Conservation (phyloP, 2,888 invertebrate species). For the Acrobasis consociella region DNA sequence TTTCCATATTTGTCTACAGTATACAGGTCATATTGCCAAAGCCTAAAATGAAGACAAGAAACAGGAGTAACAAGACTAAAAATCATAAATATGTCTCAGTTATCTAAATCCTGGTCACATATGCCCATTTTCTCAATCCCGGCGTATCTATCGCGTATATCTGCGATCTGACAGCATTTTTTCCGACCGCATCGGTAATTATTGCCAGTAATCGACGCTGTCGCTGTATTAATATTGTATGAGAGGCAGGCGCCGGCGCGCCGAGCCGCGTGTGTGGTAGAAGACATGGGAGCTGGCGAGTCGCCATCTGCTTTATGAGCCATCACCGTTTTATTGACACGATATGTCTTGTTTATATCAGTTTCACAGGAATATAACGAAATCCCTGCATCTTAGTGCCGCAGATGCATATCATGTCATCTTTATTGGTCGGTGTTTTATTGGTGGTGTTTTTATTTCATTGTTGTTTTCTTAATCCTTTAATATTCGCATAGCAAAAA, state of each 20-base stretch:
- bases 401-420: too few relatives aligned
- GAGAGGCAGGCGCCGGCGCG: conserved; percentile 60
- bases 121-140: conserved; percentile 8
- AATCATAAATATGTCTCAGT: background rate
- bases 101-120: conserved; percentile 17
- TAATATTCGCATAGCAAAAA: too few relatives aligned
- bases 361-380: background rate
- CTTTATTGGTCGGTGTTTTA: too few relatives aligned
- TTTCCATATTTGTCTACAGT: background rate
- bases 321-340: conserved; percentile 5
- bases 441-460: too few relatives aligned
- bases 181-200: conserved; percentile 46
- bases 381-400: too few relatives aligned
- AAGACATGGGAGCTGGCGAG: conserved; percentile 36
- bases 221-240: conserved; percentile 68
- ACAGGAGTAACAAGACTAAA: background rate
- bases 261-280: conserved; percentile 40
- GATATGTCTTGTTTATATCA: conserved; percentile 3
- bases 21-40: background rate
- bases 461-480: too few relatives aligned
- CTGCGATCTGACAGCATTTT: conserved; percentile 38
- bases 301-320: conserved; percentile 9
- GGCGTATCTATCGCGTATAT: conserved; percentile 19
- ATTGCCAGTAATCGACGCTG: conserved; percentile 48
- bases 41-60: background rate